A percentile compares a stretch with the other conserved stretches of the same genome.
phyloP scores from a whole-genome alignment of 2,888 invertebrate genomes.

The Ichneumoninae sp. region DNA sequence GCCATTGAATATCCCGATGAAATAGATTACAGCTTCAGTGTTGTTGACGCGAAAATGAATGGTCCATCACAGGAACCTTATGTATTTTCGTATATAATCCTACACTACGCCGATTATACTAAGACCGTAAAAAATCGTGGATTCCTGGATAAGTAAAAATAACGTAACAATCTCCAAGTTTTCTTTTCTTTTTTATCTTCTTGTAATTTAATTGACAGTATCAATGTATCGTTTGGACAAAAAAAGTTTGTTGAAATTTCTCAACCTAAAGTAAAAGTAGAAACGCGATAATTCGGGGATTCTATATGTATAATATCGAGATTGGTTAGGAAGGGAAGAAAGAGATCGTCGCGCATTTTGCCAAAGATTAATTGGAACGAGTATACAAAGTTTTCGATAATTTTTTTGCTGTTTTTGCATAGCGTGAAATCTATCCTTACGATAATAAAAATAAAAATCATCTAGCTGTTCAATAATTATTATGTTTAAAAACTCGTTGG shows the following conservation, averaged over 20 bases:
- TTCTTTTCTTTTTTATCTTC: conserved; percentile 65
- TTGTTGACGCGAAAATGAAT: not conserved
- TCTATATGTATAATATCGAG: conserved; percentile 14
- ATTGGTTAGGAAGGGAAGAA: conserved; percentile 24
- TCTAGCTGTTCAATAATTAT: conserved; percentile 63
- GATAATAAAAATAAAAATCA: conserved; percentile 70
- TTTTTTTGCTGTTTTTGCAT: conserved; percentile 1
- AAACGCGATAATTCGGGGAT: conserved; percentile 31
- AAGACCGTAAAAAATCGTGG: not conserved
- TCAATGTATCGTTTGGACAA: conserved; percentile 77
- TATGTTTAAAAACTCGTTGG: conserved; percentile 76
- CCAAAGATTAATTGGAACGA: conserved; percentile 47
- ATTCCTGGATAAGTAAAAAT: not conserved
- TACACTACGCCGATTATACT: not conserved
- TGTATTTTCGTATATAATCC: not conserved
- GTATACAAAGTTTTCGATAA: conserved; percentile 23
- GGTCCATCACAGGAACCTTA: not conserved
- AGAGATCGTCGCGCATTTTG: conserved; percentile 28
- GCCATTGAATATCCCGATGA: not conserved
- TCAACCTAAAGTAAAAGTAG: conserved; percentile 71
- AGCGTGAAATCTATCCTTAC: conserved; percentile 69
- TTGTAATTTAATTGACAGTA: conserved; percentile 81
- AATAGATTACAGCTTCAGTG: not conserved
- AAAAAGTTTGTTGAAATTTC: conserved; percentile 71
- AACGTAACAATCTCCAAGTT: conserved; percentile 14